Percentiles rank a stretch among this genome's conserved stretches.
Conservation (phyloP, 2,888 invertebrate genomes). For the Plebejus melissa region DNA sequence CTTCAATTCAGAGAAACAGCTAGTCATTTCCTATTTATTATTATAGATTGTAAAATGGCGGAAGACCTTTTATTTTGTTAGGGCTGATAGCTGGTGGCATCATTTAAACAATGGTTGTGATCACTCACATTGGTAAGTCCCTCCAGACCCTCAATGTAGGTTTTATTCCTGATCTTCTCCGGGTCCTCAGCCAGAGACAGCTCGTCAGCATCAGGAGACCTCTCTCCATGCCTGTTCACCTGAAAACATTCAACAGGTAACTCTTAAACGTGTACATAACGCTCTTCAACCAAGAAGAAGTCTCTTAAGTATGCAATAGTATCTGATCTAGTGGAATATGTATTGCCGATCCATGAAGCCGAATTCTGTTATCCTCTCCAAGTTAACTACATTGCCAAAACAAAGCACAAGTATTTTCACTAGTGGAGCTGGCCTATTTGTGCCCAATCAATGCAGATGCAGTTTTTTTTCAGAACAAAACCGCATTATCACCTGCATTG, state of each 20-base stretch:
- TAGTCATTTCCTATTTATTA: no score
- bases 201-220: slow-evolving; percentile 64
- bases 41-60: no score
- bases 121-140: slow-evolving; percentile 57
- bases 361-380: no score
- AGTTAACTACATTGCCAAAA: no score
- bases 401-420: no score
- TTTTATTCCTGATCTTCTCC: slow-evolving; percentile 51
- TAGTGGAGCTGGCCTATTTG: not conserved
- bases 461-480: not conserved
- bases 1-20: no score
- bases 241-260: slow-evolving; percentile 38
- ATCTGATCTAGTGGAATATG: not conserved
- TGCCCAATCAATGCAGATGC: not conserved
- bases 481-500: not conserved
- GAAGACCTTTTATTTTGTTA: no score
- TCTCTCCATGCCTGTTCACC: slow-evolving; percentile 67
- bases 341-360: not conserved
- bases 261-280: not conserved
- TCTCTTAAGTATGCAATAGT: not conserved
- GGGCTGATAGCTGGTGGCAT: no score
- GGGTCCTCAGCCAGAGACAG: slow-evolving; percentile 57
- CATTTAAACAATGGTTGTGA: not conserved
- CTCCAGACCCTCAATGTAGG: slow-evolving; percentile 58
- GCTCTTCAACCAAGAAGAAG: not conserved